Evolutionary conservation across 2,888 invertebrate genomes (phyloP).

Genomic region (Beris chalybata): DNA sequence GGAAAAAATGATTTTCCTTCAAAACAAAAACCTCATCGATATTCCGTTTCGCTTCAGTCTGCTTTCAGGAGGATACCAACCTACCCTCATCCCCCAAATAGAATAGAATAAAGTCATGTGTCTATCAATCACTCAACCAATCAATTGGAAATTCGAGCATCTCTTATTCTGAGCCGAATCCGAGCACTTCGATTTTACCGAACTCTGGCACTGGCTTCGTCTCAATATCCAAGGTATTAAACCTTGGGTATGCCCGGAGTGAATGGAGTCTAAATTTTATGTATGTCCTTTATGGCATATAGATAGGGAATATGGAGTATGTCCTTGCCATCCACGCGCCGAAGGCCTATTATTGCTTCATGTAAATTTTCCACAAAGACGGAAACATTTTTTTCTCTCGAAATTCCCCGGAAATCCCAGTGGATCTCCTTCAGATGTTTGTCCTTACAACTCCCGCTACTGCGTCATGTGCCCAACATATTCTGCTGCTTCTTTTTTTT

Average conservation of each 20-base stretch:
- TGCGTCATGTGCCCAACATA: background rate
- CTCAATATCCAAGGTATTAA: background rate
- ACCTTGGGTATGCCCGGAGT: too few species aligned
- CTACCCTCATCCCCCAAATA: background rate
- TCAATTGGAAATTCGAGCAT: constrained; percentile 28
- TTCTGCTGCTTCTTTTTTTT: background rate
- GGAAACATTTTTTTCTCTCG: background rate
- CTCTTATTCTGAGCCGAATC: background rate
- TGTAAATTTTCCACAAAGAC: constrained; percentile 9
- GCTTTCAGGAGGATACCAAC: background rate
- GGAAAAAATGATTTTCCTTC: background rate
- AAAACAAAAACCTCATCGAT: constrained; percentile 9
- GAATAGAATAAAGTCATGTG: constrained; percentile 28
- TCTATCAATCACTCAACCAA: constrained; percentile 36
- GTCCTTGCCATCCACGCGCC: background rate
- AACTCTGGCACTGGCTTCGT: background rate
- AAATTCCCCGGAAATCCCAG: constrained; percentile 9
- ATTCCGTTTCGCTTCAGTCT: background rate
- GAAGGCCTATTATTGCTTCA: constrained; percentile 7
- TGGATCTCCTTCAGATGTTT: background rate
- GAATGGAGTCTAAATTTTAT: too few species aligned
- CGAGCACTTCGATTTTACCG: background rate
- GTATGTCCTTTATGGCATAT: too few species aligned
- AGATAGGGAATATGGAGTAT: background rate
- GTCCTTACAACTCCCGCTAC: background rate